Percentiles rank a stretch among this genome's conserved stretches.
These are phyloP conservation scores for Epistrophe eligans DNA, from an alignment of 2,888 invertebrate genomes.

Conservation along the genomic window DNA sequence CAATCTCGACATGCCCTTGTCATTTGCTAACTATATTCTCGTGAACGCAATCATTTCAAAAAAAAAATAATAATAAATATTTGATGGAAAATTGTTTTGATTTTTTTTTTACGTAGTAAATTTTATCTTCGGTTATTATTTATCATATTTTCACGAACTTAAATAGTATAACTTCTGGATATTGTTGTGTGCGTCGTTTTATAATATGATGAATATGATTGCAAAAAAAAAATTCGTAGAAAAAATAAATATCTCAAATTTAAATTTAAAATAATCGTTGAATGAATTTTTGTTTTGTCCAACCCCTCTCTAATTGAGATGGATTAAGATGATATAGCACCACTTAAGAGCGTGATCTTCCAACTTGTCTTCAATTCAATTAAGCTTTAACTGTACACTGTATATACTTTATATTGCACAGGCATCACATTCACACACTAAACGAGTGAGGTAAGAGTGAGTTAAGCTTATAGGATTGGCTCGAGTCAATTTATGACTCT, in stretches of 20 bases:
- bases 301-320: constrained; percentile 52
- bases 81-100: not conserved
- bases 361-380: constrained; percentile 47
- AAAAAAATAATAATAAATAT: not conserved
- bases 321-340: constrained; percentile 40
- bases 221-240: constrained; percentile 32
- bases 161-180: not conserved
- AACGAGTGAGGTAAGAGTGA: constrained; percentile 5
- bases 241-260: constrained; percentile 28
- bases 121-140: not conserved
- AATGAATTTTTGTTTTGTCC: not conserved
- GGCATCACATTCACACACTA: not conserved
- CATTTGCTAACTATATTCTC: not conserved
- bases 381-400: constrained; percentile 10
- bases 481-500: not conserved
- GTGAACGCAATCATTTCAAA: constrained; percentile 11
- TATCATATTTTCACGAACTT: not conserved
- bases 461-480: not conserved
- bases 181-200: not conserved
- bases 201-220: not conserved
- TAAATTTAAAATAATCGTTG: constrained; percentile 20
- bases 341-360: constrained; percentile 52
- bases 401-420: not conserved
- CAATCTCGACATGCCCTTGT: constrained; percentile 1
- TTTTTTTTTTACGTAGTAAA: not conserved